Conservation (phyloP, 2,797 vertebrate genomes). For the Lepilemur septentrionalis region DNA sequence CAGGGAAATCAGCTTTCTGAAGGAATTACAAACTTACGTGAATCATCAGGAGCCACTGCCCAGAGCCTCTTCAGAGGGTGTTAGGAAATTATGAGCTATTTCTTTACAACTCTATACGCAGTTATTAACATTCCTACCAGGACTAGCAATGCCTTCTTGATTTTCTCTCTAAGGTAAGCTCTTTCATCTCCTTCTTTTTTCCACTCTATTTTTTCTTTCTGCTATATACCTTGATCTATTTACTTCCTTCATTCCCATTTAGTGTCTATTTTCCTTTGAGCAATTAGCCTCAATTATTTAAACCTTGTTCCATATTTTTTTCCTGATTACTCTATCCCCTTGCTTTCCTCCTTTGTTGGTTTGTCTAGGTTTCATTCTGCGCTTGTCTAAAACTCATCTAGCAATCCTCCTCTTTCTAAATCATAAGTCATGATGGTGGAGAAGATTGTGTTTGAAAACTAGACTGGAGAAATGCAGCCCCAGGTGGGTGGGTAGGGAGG, state of each 20-base stretch:
- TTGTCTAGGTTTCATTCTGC: background rate
- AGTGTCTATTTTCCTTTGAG: slow-evolving; percentile 52
- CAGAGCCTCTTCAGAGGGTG: background rate
- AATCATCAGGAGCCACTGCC: background rate
- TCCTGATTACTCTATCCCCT: background rate
- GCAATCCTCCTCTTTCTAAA: background rate
- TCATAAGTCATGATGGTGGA: background rate
- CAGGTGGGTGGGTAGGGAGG: background rate
- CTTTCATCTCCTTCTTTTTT: slow-evolving; percentile 51
- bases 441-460: background rate
- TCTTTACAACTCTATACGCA: slow-evolving; percentile 4
- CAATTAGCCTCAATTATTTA: slow-evolving; percentile 63
- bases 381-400: background rate
- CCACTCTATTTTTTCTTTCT: background rate
- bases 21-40: background rate
- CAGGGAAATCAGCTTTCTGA: background rate
- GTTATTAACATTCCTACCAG: slow-evolving; percentile 59
- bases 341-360: background rate
- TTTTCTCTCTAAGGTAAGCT: slow-evolving; percentile 23
- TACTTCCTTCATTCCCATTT: slow-evolving; percentile 40
- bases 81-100: background rate
- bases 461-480: background rate
- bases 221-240: slow-evolving; percentile 30
- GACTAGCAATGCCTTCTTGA: background rate
- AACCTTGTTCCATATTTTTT: background rate